phyloP scores from a whole-genome alignment of 23 tunicate species.

The Styela plicata region DNA sequence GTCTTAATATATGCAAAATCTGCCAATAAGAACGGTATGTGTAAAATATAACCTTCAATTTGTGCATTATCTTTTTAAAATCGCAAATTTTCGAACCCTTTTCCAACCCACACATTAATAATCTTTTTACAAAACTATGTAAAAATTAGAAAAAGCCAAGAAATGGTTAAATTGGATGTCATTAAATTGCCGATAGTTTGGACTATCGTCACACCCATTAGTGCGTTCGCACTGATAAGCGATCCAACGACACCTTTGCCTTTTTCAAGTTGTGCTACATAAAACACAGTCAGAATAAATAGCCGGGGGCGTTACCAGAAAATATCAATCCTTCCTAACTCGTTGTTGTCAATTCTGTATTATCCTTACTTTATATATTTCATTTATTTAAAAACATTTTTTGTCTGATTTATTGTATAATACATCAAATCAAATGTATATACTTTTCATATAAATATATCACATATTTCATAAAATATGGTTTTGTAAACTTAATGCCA shows the following conservation, averaged over 20 bases:
- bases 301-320: slow-evolving; percentile 35
- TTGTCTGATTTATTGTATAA: no score
- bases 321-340: background rate
- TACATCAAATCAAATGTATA: no score
- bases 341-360: background rate
- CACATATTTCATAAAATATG: no score
- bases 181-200: slow-evolving; percentile 9
- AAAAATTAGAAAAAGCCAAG: background rate
- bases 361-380: no score
- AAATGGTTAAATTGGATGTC: slow-evolving; percentile 21
- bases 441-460: no score
- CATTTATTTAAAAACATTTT: background rate
- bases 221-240: slow-evolving; percentile 29
- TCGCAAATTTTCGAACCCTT: background rate
- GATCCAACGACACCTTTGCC: slow-evolving; percentile 22
- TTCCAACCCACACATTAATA: background rate
- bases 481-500: no score
- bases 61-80: background rate
- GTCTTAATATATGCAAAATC: no score
- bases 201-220: slow-evolving; percentile 30
- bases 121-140: background rate
- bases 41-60: background rate
- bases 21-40: no score
- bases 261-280: slow-evolving; percentile 3
- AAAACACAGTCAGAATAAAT: slow-evolving; percentile 13